Evolutionary conservation across 2,888 invertebrate species (phyloP).

Genomic region (Cephus sareptanus): DNA sequence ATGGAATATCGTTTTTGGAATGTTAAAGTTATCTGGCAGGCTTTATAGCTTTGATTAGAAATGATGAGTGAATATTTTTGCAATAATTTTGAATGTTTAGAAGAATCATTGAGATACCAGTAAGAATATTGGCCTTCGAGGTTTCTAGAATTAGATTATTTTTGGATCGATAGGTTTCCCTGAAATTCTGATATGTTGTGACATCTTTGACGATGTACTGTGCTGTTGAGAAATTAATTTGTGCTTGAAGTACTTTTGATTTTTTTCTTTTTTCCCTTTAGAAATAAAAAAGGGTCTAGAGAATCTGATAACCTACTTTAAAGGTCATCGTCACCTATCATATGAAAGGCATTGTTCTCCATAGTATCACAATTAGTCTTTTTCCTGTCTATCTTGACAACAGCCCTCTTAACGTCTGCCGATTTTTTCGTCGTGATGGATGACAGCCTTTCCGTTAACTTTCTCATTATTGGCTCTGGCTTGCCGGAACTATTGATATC

Average conservation of each 20-base stretch:
- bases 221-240: background rate
- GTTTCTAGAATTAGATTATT: background rate
- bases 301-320: conserved; percentile 60
- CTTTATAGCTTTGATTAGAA: background rate
- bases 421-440: conserved; percentile 78
- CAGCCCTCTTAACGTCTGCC: conserved; percentile 28
- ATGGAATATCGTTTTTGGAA: background rate
- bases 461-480: conserved; percentile 78
- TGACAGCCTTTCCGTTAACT: conserved; percentile 77
- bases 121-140: background rate
- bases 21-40: background rate
- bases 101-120: background rate
- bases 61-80: background rate
- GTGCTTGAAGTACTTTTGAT: background rate
- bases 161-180: background rate
- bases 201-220: background rate
- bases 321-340: conserved; percentile 94
- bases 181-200: background rate
- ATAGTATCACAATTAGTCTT: conserved; percentile 73
- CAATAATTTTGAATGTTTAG: background rate
- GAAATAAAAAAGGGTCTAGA: background rate
- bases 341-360: conserved; percentile 94
- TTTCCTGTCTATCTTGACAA: conserved; percentile 37
- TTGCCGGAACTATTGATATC: conserved; percentile 39
- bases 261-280: background rate